Evolutionary conservation across 2,888 invertebrate genomes (phyloP), one percentile per base, ranked within the genome.

Genomic region (Platyscelio sp.): DNA sequence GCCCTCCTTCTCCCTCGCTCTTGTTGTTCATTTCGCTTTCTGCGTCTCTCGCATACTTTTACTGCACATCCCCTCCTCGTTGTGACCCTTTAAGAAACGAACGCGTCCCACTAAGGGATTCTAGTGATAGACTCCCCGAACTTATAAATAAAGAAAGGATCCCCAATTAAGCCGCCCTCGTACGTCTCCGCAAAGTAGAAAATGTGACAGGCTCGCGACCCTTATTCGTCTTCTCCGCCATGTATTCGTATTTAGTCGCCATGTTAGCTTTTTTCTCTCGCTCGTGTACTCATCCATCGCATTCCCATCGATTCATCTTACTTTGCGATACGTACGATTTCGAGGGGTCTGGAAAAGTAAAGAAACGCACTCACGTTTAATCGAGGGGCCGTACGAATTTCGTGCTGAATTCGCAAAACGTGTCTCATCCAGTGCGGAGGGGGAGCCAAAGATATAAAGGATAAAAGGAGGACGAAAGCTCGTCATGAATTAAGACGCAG

Each of bases 381-480:
- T 91, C 91, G 90, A 91, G 90, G 91, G 92, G 92, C 85, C 91
- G 92, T 90, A 91, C 92, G 91, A 92, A 91, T 91, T 92, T 92
- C 91, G 90, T 91, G 92, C 91, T 90, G 95, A 95, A 95, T 95
- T 95, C 95, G 95, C 95, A 95, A 95, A 95, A 95, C 95, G 95
- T 95, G 95, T 95, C 94, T 94, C 93, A 92, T 92, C 89, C 89
- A 22, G 49, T 13, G 60, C 78, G 71, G 51, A 54, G 56, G 54
- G 51, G 27, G 49, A 40, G 68, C 9, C 51, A 29, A 61, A 29
- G 61, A 74, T 70, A 75, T 54, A 70, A 78, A 49, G 56, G 72
- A 74, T 22, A 18, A 24, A 20, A 46, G 58, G 56, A 67, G 72
- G 77, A 60, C 54, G 72, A 60, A 56, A 83, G 61, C 65, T 74